Evolutionary conservation across 2,113 vertebrate genomes (phyloP), one percentile per base, ranked within the genome.

Genomic region (Neomonachus schauinslandi): DNA sequence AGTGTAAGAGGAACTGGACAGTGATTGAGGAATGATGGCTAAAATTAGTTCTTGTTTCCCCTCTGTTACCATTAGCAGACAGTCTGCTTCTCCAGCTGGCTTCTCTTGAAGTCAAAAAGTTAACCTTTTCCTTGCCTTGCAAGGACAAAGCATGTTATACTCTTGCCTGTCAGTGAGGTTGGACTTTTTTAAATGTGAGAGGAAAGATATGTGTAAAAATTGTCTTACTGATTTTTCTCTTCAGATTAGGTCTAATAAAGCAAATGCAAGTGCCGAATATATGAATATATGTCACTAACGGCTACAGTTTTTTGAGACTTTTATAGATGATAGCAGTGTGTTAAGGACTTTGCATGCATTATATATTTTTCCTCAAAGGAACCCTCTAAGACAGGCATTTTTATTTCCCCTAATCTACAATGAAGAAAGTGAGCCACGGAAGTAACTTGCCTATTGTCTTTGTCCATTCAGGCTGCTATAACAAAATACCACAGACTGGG

Each of bases 51-150:
- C 77, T 71, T 92, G 39, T 46, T 91, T 91, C 59, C 86, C 94
- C 77, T 96, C 89, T 83, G 87, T 96, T 55, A 84, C 90, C 94
- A 92, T 94, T 71, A 95, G 80, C 92, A 96, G 96, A 82, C 93
- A 94, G 96, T 76, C 94, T 97, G 92, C 97, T 88, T 95, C 96
- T 96, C 97, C 90, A 94, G 96, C 95, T 98, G 96, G 92, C 96
- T 97, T 82, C 65, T 83, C 57, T 84, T 86, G 69, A 89, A 94
- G 94, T 97, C 87, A 91, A 31, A 97, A 93, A 97, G 87, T 98
- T 98, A 98, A 98, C 97, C 97, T 96, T 95, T 98, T 94, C 95
- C 79, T 71, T 97, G 94, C 97, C 95, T 92, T 81, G 51, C 80
- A 89, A 95, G 76, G 76, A 82, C 95, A 94, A 85, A 85, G 36